Base-by-base conservation (phyloP, 2,888 invertebrate genomes). In the Unio pictorum region DNA sequence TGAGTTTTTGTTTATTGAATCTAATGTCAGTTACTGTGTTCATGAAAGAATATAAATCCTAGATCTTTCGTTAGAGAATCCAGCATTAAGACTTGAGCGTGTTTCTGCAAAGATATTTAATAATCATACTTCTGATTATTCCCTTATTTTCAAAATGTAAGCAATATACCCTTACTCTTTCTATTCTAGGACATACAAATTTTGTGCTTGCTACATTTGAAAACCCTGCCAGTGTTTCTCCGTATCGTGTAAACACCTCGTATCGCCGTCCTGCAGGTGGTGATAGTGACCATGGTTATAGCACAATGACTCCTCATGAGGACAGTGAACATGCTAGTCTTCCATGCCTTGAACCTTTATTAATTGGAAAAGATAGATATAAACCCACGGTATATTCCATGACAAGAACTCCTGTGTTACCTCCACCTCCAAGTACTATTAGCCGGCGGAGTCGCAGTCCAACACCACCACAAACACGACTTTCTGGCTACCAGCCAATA, bases 221-320 rank as follows among this genome's bases (percentile, higher is more conserved):
- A 71, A 91, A 91, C 76, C 93, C 94, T 64, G 93, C 94, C 26
- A 94, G 94, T 7, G 93, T 96, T 79, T 96, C 96, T 3, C 96
- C 97, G 0, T 97, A 97, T 88, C 93, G 95, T 74, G 94, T 96
- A 74, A 94, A 95, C 61, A 95, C 95, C 0, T 94, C 94, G 68
- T 96, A 95, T 88, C 91, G 95, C 59, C 92, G 95, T 55, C 91
- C 90, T 6, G 93, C 94, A 62, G 93, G 94, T 0, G 94, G 94
- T 0, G 94, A 94, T 61, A 96, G 95, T n/a, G 97, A 97, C 91
- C 96, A 97, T 87, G 97, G 97, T 3, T 97, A 97, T 90, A 96
- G 96, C 71, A 87, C 87, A 55, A 87, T 87, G 87, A 87, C 87
- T 8, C 87, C 87, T 6, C 86, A 88, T 56, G 89, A 88, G 68